These are phyloP conservation scores for Accipiter cooperii DNA, from an alignment of 2,113 vertebrate genomes.

Conservation along the genomic window DNA sequence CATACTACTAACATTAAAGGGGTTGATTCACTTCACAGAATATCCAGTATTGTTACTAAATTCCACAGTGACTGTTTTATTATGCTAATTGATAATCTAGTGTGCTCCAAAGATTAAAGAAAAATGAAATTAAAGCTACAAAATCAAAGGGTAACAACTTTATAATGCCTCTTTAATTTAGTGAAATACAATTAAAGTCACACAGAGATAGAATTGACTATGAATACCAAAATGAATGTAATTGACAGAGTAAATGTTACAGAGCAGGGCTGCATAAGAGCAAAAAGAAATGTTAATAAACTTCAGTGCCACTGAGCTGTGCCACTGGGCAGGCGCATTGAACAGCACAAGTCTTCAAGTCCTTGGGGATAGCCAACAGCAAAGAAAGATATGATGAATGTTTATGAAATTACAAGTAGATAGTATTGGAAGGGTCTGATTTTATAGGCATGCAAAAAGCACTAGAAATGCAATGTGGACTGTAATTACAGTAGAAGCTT, in stretches of 20 bases:
- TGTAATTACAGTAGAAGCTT: background rate
- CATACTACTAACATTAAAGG: background rate
- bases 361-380: background rate
- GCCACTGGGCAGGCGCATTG: background rate
- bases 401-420: background rate
- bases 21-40: conserved; percentile 37
- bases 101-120: conserved; percentile 71
- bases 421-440: background rate
- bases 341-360: background rate
- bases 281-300: conserved; percentile 59
- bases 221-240: conserved; percentile 70
- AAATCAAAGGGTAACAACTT: conserved; percentile 81
- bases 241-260: conserved; percentile 71
- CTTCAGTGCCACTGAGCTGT: background rate
- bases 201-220: conserved; percentile 67
- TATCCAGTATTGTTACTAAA: conserved; percentile 60
- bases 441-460: background rate
- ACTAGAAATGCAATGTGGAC: background rate
- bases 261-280: conserved; percentile 25
- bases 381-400: background rate
- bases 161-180: conserved; percentile 80
- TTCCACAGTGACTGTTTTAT: conserved; percentile 71
- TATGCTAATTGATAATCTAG: conserved; percentile 76
- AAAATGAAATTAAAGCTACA: conserved; percentile 78
- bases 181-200: conserved; percentile 75